Base-by-base conservation (phyloP, 2,888 invertebrate species). In the Helleia helle region DNA sequence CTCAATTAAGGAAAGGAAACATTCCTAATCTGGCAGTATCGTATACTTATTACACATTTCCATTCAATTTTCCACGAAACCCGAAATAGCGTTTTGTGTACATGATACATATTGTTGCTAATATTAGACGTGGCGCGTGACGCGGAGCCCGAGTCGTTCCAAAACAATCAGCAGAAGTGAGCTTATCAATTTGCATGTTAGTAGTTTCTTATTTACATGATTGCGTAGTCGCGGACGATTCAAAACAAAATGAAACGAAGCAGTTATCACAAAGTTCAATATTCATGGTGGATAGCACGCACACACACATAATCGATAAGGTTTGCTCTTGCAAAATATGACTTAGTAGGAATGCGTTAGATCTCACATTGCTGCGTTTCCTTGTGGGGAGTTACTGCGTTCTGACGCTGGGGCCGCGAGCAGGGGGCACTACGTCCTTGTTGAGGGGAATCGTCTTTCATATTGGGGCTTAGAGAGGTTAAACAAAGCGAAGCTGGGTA, bases 401-500 rank as follows among this genome's bases (percentile, higher is more conserved):
- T 47, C 67, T 66, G 53, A 49, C 43, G 45, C 41, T 51, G 38
- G 41, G 43, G 46, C 42, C 49, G 44, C 42, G 45, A 46, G 45
- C 48, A 51, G 56, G 55, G 54, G 54, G 53, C 59, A 54, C 55
- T 51, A 56, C 59, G 60, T 64, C 59, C 60, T 66, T 62, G 59
- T 55, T 60, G 57, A 61, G 60, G 54, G 54, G 57, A 71, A 55
- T 62, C 65, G 59, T 62, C 61, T 68, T 69, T 67, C 63, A 67
- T 71, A 71, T 68, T 65, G 62, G 62, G 56, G 60, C 58, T 63
- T 62, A 58, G 59, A 52, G 59, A 62, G 61, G 66, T 59, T 61
- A 63, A 62, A 53, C 50, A 54, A 54, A 54, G 48, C 48, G 48
- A 41, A 40, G 42, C 41, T 49, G 44, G 49, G 43, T 46, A 47